Evolutionary conservation across 2,113 vertebrate species (phyloP), one percentile per base, ranked within the genome.

Genomic region (Anolis sagrei): DNA sequence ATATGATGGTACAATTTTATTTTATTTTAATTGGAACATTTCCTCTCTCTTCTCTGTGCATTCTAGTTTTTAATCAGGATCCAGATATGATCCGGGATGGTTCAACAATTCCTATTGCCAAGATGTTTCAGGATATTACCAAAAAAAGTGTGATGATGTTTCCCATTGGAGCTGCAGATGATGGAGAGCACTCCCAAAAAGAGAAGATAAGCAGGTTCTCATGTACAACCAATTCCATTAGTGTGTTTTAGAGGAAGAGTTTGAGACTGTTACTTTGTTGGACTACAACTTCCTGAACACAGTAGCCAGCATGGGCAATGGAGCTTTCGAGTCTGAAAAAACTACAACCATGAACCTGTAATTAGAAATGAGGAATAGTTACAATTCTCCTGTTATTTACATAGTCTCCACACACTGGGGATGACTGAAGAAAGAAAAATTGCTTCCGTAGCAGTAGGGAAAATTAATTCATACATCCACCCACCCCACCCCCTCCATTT

Each of bases 191-290:
- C 81, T 96, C 96, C 34, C 96, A 97, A 91, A 97, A 96, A 0
- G 97, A 97, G 95, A 97, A 97, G 61, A 97, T 97, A 88, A 96
- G 96, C 96, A 97, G 96, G 97, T 97, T 34, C 89, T 10, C 79
- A 62, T 66, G 7, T 81, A 76, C 84, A 1, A 9, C 72, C 89
- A 84, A 2, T 0, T 0, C 18, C 75, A 0, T 23, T 39, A 25
- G 2, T 68, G 10, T 54, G 29, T 27, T 68, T 68, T 62, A 62
- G 64, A 66, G 9, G 4, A 3, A 27, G 64, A 66, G 64, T 27
- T 66, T 25, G 64, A 25, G 27, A 66, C 25, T 25, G 64, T 66
- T 66, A 27, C 64, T 66, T 25, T 25, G 25, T 66, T 66, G 64
- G 64, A 27, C 64, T 54, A 68, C 29, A 27, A 29, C 23, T 68